Base-by-base conservation (phyloP, 2,113 vertebrate genomes). In the Pungitius pungitius region DNA sequence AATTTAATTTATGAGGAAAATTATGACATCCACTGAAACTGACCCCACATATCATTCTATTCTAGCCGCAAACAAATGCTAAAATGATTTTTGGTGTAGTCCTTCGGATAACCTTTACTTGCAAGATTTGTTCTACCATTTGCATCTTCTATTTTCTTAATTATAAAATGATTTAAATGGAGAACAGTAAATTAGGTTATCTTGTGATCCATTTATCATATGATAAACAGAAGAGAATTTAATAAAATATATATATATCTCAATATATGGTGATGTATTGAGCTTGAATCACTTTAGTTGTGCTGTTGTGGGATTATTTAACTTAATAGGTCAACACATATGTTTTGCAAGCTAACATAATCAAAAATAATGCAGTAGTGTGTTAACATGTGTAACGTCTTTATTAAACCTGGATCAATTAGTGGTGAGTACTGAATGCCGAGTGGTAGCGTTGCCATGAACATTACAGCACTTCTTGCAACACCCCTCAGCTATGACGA, bases 351-450 rank as follows among this genome's bases (percentile, higher is more conserved):
- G 35, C 15, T 20, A 13, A 40, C 22, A 13, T 55, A 11, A 47
- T 68, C 1, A 54, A 26, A 40, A 5, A 13, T 13, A 59, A 37
- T 20, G 30, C 30, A 3, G 30, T 30, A 30, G 30, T 30, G 30
- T 30, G 30, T 30, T 30, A 30, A 30, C 2, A 3, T 30, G 30
- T 30, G 2, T 30, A 30, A 30, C 30, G 30, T 30, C 30, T 30
- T 20, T 22, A 37, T 39, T 24, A 66, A 39, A 37, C 15, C 15
- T 13, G 11, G 37, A 6, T 24, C 15, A 52, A 39, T 54, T 54
- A 67, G 54, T 18, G 22, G 33, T 17, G 13, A 78, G 60, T 37
- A 62, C 17, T 69, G 35, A 78, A 81, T 56, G 74, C 26, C 69
- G 62, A 80, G 70, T 22, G 40, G 47, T 54, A 57, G 39, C 43